phyloP scores from a whole-genome alignment of 37 sponge, comb jelly and placozoan genomes.

The Hormiphora californensis region DNA sequence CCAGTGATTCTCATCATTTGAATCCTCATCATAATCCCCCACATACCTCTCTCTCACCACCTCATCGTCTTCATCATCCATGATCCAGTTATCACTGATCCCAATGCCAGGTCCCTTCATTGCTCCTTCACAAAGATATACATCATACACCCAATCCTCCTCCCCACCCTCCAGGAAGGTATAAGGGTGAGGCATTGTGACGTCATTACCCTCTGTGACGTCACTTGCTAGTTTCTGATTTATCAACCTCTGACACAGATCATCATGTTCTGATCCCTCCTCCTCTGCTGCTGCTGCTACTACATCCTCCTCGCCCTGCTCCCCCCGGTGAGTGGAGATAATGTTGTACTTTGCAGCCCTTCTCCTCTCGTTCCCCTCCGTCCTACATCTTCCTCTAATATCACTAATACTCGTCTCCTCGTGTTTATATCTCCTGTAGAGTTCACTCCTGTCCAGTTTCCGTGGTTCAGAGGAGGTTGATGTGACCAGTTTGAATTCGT shows the following conservation, averaged over 20 bases:
- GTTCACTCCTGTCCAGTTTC: conserved; percentile 14
- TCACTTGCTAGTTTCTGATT: neutral
- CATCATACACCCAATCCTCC: conserved; percentile 50
- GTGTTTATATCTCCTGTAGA: neutral
- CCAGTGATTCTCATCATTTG: conserved; percentile 48
- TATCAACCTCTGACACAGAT: conserved; percentile 16
- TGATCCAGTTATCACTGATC: neutral
- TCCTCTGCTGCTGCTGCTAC: neutral
- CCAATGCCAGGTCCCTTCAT: too few relatives aligned
- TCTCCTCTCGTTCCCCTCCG: neutral
- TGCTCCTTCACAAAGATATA: conserved; percentile 36
- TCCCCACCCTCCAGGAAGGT: neutral
- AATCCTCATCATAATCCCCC: conserved; percentile 38
- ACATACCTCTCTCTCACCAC: neutral
- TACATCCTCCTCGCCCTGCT: neutral
- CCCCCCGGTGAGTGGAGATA: neutral
- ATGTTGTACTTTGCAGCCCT: neutral
- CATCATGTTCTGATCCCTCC: neutral
- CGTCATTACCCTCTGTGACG: neutral
- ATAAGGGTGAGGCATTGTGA: too few relatives aligned
- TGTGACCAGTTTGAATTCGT: conserved; percentile 30
- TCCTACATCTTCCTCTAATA: conserved; percentile 8
- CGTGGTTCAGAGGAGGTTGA: neutral
- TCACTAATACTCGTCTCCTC: neutral
- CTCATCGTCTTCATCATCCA: neutral